Evolutionary conservation across 2,888 invertebrate genomes (phyloP).

Genomic region (Leptopilina drosophilae): DNA sequence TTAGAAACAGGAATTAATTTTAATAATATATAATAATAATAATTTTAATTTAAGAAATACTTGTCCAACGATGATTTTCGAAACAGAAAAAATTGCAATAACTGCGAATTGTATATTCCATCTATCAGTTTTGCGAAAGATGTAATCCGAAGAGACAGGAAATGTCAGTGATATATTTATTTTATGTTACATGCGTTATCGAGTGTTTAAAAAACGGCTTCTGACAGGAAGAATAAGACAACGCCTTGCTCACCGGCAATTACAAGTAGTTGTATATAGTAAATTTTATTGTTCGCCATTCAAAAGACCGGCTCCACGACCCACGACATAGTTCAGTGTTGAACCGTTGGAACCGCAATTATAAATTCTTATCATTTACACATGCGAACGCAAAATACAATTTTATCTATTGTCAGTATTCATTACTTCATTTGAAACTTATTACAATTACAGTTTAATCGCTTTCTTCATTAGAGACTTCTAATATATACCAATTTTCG

Average conservation of each 20-base stretch:
- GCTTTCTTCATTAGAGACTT: not conserved
- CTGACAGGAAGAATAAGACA: slow-evolving; percentile 31
- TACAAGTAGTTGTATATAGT: slow-evolving; percentile 27
- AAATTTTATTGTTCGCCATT: slow-evolving; percentile 29
- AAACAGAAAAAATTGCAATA: not conserved
- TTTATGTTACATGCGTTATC: not conserved
- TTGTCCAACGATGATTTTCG: no score
- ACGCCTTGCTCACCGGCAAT: slow-evolving; percentile 29
- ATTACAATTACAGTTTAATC: not conserved
- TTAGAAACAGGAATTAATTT: no score
- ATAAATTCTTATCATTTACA: slow-evolving; percentile 14
- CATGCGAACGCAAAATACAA: slow-evolving; percentile 13
- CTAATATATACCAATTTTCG: no score
- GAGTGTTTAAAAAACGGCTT: slow-evolving; percentile 30
- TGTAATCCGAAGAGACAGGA: not conserved
- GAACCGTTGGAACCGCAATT: not conserved
- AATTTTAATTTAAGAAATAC: no score
- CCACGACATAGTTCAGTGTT: slow-evolving; percentile 8
- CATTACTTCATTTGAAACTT: not conserved
- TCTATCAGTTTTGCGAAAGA: not conserved
- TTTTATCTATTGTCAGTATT: slow-evolving; percentile 24
- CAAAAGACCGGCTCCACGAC: slow-evolving; percentile 24
- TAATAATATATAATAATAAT: no score
- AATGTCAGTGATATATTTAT: slow-evolving; percentile 30
- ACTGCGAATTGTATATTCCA: not conserved